Evolutionary conservation across 1,140 invertebrate genomes (phyloP).

Genomic region (Rhagoletis zephyria): DNA sequence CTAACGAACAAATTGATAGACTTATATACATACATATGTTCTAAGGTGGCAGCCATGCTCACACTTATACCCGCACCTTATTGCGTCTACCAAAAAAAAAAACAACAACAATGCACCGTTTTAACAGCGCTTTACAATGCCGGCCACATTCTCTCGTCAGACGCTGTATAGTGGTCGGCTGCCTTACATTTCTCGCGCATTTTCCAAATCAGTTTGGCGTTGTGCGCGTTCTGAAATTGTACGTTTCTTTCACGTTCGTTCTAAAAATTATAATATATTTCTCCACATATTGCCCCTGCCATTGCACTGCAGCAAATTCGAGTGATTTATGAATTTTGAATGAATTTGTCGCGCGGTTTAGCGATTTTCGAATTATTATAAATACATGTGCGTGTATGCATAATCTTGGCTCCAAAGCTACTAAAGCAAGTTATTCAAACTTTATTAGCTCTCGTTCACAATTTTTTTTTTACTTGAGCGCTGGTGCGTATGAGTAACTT

Average conservation of each 20-base stretch:
- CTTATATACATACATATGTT: not conserved
- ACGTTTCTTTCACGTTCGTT: conserved; percentile 31
- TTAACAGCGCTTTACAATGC: not conserved
- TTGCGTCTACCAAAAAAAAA: not conserved
- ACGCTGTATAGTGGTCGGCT: not conserved
- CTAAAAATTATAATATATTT: not conserved
- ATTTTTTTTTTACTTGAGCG: not conserved
- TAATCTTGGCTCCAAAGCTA: too few species aligned
- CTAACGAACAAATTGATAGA: conserved; percentile 3
- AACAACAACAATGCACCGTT: not conserved
- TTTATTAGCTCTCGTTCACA: too few species aligned
- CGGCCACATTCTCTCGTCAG: not conserved
- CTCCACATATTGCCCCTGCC: not conserved
- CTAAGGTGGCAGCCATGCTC: not conserved
- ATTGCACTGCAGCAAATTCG: not conserved
- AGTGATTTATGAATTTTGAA: not conserved
- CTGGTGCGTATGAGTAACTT: conserved; percentile 23
- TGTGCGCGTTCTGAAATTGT: conserved; percentile 36
- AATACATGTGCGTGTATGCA: too few species aligned
- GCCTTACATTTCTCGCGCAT: conserved; percentile 4
- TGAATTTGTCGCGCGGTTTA: not conserved
- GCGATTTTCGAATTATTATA: not conserved
- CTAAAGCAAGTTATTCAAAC: too few species aligned
- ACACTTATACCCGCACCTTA: not conserved
- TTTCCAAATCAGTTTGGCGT: conserved; percentile 43